Evolutionary conservation across 2,113 vertebrate species (phyloP).

Genomic region (Camelus dromedarius): DNA sequence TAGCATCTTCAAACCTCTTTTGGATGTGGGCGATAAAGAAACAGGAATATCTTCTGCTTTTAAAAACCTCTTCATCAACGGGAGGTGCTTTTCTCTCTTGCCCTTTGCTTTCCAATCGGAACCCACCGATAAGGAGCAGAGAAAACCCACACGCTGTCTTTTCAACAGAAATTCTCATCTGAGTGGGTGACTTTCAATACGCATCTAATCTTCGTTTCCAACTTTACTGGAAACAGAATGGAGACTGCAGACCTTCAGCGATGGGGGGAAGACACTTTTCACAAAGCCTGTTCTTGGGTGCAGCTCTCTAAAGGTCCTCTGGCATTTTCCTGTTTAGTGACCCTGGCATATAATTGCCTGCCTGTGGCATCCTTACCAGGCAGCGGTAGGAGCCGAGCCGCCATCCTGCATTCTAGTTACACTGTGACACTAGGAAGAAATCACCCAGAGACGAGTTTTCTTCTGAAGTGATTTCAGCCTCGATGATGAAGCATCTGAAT

Average conservation of each 20-base stretch:
- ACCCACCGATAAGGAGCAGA: neutral
- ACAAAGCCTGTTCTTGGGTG: neutral
- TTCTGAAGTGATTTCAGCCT: constrained; percentile 27
- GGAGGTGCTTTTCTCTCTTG: neutral
- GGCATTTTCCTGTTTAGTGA: neutral
- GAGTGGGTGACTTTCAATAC: neutral
- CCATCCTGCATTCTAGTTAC: neutral
- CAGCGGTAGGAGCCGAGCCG: neutral
- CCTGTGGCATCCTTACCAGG: neutral
- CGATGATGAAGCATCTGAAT: constrained; percentile 21
- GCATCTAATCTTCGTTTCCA: neutral
- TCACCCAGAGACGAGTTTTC: neutral
- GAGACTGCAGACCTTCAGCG: neutral
- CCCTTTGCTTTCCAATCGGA: neutral
- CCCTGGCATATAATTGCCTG: neutral
- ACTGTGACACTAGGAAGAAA: neutral
- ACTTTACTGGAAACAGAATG: neutral
- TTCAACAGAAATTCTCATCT: neutral
- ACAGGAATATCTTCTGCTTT: neutral
- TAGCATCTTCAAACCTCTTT: constrained; percentile 18
- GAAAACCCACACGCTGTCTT: neutral
- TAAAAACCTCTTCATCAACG: neutral
- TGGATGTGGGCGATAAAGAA: neutral
- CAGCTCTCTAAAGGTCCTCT: neutral
- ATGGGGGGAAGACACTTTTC: neutral